Percentiles rank a stretch among this genome's conserved stretches.
Evolutionary conservation across 1,140 invertebrate species (phyloP).

Genomic region (Chironomus tepperi): DNA sequence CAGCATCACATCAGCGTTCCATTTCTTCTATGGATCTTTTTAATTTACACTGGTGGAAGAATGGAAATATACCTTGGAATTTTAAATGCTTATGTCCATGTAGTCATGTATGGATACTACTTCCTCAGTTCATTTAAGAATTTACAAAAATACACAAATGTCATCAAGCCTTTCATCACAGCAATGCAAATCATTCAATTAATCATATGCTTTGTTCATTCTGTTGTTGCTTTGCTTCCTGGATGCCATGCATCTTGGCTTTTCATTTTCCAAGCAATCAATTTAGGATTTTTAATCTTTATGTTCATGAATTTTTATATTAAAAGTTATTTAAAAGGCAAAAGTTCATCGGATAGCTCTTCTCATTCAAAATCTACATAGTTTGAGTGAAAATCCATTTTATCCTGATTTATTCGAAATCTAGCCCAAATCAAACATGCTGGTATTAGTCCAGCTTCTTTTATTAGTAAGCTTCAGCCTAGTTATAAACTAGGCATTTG

Average conservation of each 20-base stretch:
- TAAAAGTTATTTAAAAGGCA: not conserved
- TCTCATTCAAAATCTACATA: too few relatives aligned
- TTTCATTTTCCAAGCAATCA: not conserved
- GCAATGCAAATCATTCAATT: not conserved
- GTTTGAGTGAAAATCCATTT: too few relatives aligned
- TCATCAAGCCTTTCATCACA: not conserved
- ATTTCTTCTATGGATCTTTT: conserved; percentile 50
- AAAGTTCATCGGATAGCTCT: too few relatives aligned
- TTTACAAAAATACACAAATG: not conserved
- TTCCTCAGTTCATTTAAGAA: conserved; percentile 46
- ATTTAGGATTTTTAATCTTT: not conserved
- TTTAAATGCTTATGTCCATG: conserved; percentile 52
- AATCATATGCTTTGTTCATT: not conserved
- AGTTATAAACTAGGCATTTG: too few relatives aligned
- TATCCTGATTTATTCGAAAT: too few relatives aligned
- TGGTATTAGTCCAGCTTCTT: too few relatives aligned
- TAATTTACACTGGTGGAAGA: conserved; percentile 44
- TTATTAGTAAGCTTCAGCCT: too few relatives aligned
- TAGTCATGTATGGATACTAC: conserved; percentile 58
- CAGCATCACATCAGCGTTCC: conserved; percentile 79
- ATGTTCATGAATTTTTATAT: conserved; percentile 18
- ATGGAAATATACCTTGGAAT: not conserved
- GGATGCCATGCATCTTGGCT: not conserved
- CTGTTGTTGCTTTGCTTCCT: not conserved
- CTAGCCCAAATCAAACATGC: too few relatives aligned